A percentile compares a stretch with the other conserved stretches of the same genome.
Evolutionary conservation across 1,140 invertebrate genomes (phyloP).

Genomic region (Drosophila murphyi): DNA sequence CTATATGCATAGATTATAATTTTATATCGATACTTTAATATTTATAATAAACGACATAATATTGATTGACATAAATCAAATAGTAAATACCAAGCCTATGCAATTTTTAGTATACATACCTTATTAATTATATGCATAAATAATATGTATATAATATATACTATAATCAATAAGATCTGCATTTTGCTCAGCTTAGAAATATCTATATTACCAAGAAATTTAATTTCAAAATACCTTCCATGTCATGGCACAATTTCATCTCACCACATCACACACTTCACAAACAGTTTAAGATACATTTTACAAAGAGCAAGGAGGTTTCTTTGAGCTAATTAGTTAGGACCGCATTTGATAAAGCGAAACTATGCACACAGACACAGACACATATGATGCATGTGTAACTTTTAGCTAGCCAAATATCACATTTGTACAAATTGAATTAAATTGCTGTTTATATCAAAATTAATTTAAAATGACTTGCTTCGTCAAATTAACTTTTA

Average conservation of each 20-base stretch:
- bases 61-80: no score
- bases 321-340: neutral
- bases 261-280: neutral
- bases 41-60: no score
- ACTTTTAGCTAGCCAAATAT: slow-evolving; percentile 42
- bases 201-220: neutral
- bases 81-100: no score
- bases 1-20: neutral
- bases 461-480: slow-evolving; percentile 81
- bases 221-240: neutral
- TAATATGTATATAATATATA: no score
- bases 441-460: slow-evolving; percentile 65
- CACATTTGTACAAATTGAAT: slow-evolving; percentile 72
- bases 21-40: no score
- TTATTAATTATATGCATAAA: neutral
- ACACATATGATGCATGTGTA: slow-evolving; percentile 20
- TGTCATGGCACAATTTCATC: neutral
- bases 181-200: neutral
- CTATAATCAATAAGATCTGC: no score
- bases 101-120: no score
- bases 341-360: neutral
- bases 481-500: slow-evolving; percentile 83
- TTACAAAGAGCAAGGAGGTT: neutral
- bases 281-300: neutral
- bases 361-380: slow-evolving; percentile 10